phyloP scores from a whole-genome alignment of 2,888 invertebrate genomes.

The Pterostichus madidus region DNA sequence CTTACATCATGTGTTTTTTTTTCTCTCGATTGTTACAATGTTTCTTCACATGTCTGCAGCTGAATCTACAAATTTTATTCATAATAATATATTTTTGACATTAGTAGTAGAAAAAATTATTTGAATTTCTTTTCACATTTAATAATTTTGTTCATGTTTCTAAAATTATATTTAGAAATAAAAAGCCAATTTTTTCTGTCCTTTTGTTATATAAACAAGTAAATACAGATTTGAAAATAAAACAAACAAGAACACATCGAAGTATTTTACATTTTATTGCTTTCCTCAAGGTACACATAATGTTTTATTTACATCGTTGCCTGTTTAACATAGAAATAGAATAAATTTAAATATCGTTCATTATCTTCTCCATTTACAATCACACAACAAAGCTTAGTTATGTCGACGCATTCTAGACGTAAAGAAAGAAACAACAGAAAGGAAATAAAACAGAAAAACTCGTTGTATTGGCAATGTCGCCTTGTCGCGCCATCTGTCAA shows the following conservation, averaged over 20 bases:
- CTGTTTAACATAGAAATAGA: slow-evolving; percentile 65
- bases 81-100: no score
- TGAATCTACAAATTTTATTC: no score
- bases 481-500: slow-evolving; percentile 18
- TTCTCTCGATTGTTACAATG: no score
- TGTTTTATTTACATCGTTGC: slow-evolving; percentile 49
- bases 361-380: slow-evolving; percentile 36
- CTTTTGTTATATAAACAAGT: no score
- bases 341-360: slow-evolving; percentile 63
- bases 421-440: slow-evolving; percentile 32
- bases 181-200: no score
- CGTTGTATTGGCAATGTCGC: slow-evolving; percentile 32
- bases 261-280: slow-evolving; percentile 58
- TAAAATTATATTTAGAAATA: no score
- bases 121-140: no score
- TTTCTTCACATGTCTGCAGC: no score
- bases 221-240: slow-evolving; percentile 27
- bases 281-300: slow-evolving; percentile 30
- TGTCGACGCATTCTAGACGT: background rate
- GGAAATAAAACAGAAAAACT: background rate
- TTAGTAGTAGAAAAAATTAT: no score
- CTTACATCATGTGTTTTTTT: no score
- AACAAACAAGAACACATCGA: slow-evolving; percentile 11
- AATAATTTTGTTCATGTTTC: no score
- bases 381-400: slow-evolving; percentile 10